A percentile compares a stretch with the other conserved stretches of the same genome.
Conservation (phyloP, 2,888 invertebrate genomes). For the Xanthostigma xanthostigma region DNA sequence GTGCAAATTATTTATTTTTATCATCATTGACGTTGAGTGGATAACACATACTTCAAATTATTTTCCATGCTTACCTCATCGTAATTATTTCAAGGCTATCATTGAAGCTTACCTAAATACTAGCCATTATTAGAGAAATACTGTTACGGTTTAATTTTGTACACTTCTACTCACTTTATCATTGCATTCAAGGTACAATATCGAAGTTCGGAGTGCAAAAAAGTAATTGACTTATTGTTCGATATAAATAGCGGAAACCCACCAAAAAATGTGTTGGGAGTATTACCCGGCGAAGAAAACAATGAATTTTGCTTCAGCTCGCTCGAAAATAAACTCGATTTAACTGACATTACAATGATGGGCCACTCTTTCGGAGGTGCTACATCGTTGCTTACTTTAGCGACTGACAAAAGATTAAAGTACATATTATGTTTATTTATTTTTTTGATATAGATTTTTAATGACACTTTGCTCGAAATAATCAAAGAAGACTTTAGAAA, state of each 20-base stretch:
- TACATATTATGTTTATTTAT: conserved; percentile 18
- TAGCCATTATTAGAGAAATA: too few species aligned
- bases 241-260: conserved; percentile 32
- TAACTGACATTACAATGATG: conserved; percentile 31
- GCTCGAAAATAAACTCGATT: conserved; percentile 29
- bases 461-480: background rate
- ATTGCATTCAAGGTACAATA: conserved; percentile 27
- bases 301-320: conserved; percentile 18
- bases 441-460: background rate
- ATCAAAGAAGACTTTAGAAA: background rate
- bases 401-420: conserved; percentile 36
- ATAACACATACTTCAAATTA: too few species aligned
- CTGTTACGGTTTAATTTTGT: too few species aligned
- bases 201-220: conserved; percentile 34
- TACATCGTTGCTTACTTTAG: conserved; percentile 37
- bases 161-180: background rate
- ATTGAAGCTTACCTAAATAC: too few species aligned
- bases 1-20: too few species aligned
- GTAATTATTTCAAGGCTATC: too few species aligned
- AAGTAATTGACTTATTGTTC: conserved; percentile 32
- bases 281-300: conserved; percentile 14
- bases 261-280: conserved; percentile 31
- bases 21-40: too few species aligned
- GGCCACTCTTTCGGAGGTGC: conserved; percentile 56
- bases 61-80: too few species aligned